These are phyloP conservation scores for Epinotia bilunana DNA, from an alignment of 2,888 invertebrate species.

Conservation along the genomic window DNA sequence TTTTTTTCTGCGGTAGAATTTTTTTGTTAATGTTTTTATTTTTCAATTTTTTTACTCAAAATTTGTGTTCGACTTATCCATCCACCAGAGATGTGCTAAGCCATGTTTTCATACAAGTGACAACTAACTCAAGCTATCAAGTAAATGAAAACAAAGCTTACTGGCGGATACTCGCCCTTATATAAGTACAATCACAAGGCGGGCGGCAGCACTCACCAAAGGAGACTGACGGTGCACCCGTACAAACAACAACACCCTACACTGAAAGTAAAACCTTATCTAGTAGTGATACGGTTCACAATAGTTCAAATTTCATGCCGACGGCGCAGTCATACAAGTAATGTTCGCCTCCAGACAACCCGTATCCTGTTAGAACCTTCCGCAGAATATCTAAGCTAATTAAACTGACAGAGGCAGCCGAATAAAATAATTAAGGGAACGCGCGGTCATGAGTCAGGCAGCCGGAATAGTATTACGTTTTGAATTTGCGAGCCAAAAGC, in stretches of 20 bases:
- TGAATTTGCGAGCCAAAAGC: too few relatives aligned
- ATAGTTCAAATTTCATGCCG: background rate
- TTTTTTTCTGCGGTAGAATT: too few relatives aligned
- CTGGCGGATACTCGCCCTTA: too few relatives aligned
- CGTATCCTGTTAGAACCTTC: background rate
- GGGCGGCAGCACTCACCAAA: background rate
- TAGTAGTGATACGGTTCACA: background rate
- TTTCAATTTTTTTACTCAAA: too few relatives aligned
- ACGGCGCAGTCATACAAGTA: background rate
- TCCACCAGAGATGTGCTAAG: too few relatives aligned
- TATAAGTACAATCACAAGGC: background rate
- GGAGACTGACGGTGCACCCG: background rate
- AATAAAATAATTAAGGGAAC: background rate
- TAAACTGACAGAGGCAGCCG: slow-evolving; percentile 15
- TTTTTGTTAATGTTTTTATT: too few relatives aligned
- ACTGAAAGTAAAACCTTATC: background rate
- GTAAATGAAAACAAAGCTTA: too few relatives aligned
- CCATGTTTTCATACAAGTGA: too few relatives aligned
- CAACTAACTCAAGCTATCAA: too few relatives aligned
- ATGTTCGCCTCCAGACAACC: background rate
- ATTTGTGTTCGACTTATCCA: too few relatives aligned
- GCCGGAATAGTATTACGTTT: too few relatives aligned
- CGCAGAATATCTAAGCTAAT: background rate
- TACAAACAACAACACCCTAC: background rate
- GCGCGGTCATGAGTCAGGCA: background rate